Evolutionary conservation across 2,888 invertebrate species (phyloP).

Genomic region (Eupithecia subfuscata): DNA sequence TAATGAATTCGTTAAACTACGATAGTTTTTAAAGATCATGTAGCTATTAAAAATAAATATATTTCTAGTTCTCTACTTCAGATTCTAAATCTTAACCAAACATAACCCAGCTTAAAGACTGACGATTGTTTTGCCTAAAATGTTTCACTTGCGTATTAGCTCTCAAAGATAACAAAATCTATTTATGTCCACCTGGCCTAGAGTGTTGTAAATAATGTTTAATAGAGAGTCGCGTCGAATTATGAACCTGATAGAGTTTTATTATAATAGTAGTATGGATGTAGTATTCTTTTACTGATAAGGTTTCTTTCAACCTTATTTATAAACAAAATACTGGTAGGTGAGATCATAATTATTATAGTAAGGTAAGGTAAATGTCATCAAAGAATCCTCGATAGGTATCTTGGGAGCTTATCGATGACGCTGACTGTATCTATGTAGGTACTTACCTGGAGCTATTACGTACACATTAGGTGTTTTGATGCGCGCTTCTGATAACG

Average conservation of each 20-base stretch:
- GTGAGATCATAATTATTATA: not conserved
- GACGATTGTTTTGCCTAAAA: slow-evolving; percentile 1
- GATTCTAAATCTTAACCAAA: not conserved
- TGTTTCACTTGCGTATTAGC: not conserved
- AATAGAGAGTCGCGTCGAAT: slow-evolving; percentile 45
- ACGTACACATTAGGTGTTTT: not conserved
- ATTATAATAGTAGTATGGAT: not conserved
- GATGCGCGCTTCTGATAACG: too few relatives aligned
- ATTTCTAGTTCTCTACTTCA: not conserved
- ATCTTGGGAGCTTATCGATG: not conserved
- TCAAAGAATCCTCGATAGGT: not conserved
- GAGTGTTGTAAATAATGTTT: slow-evolving; percentile 20
- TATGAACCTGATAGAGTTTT: slow-evolving; percentile 40
- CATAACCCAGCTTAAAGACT: slow-evolving; percentile 1
- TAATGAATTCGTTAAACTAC: not conserved
- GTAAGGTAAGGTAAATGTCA: not conserved
- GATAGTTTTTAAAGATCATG: not conserved
- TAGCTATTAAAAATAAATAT: not conserved
- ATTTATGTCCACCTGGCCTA: not conserved
- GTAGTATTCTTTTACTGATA: slow-evolving; percentile 1
- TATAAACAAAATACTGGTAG: not conserved
- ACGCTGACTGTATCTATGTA: not conserved
- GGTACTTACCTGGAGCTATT: not conserved
- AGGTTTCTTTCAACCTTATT: not conserved
- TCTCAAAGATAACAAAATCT: not conserved